Evolutionary conservation across 2,888 invertebrate genomes (phyloP), one percentile per base, ranked within the genome.

Genomic region (Pterostichus madidus): DNA sequence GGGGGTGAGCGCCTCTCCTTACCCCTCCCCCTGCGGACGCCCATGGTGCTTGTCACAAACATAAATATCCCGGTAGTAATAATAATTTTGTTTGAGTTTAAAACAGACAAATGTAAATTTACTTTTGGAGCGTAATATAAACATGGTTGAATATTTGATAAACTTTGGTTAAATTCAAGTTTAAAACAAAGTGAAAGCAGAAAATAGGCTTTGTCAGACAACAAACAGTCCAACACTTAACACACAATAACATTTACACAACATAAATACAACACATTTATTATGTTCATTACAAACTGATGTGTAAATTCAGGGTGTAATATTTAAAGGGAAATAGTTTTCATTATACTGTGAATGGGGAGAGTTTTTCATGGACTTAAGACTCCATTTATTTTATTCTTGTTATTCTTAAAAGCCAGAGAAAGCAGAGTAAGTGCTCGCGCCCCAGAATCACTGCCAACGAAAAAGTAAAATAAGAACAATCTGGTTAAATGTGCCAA

Each of bases 381-480:
- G 15, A 64, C 35, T 64, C 8, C 13, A 64, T 64, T 64, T 13
- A 64, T 64, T 64, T 64, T 35, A 8, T 13, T 64, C 39, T 64
- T 64, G 64, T 39, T 64, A 64, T 64, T 64, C 64, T 64, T 64
- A 64, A 39, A 64, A 39, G 39, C 64, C 7, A 56, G 56, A 17
- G 17, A 17, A 17, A 17, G 56, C 56, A 39, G 32, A 39, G 64
- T 39, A 39, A 35, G 39, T 35, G 17, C 39, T 39, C 39, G 64
- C 64, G 35, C 39, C 32, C 39, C 15, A 15, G 64, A 64, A 35
- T 39, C n/a, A 35, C 32, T 64, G 64, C 39, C 64, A 64, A 64
- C 64, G 32, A 32, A 64, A 64, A 64, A 64, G 11, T 31, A 13
- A 39, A 32, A 35, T n/a, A 32, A 35, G 15, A 59, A 64, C 11